Percentiles rank a stretch among this genome's conserved stretches.
These are phyloP conservation scores for Pagrus major DNA, from an alignment of 2,113 vertebrate species.

Conservation along the genomic window DNA sequence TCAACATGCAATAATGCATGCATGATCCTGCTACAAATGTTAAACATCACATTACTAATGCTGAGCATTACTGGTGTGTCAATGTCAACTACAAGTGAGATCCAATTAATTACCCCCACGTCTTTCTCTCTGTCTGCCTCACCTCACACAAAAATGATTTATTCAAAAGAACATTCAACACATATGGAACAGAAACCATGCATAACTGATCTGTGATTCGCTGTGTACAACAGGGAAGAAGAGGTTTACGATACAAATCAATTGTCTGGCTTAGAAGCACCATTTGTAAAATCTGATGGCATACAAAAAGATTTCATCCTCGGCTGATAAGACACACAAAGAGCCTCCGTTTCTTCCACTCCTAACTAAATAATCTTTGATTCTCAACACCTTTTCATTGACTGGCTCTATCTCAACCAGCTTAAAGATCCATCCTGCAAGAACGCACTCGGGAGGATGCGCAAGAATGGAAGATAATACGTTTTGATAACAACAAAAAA, in stretches of 20 bases:
- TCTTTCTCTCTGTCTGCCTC: conserved; percentile 20
- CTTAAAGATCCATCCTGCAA: neutral
- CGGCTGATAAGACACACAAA: conserved; percentile 45
- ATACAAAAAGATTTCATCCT: conserved; percentile 33
- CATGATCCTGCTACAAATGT: conserved; percentile 39
- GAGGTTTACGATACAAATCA: conserved; percentile 26
- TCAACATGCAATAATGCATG: conserved; percentile 54
- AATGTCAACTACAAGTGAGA: conserved; percentile 40
- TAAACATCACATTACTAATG: conserved; percentile 50
- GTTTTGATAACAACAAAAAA: conserved; percentile 47
- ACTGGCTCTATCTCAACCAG: conserved; percentile 37
- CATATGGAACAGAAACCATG: conserved; percentile 38
- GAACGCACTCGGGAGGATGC: neutral
- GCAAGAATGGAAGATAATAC: conserved; percentile 21
- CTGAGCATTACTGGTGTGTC: conserved; percentile 13
- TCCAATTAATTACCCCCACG: conserved; percentile 51
- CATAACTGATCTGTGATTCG: conserved; percentile 15
- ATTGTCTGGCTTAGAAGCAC: conserved; percentile 18
- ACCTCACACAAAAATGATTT: conserved; percentile 35
- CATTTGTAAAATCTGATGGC: conserved; percentile 38
- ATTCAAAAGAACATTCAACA: conserved; percentile 24
- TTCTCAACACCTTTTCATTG: conserved; percentile 43
- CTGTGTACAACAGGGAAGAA: conserved; percentile 18
- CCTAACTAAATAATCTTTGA: conserved; percentile 39
- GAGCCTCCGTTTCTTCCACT: neutral